These are phyloP conservation scores for Pocillopora grandis DNA, from an alignment of 92 coral and sea anemone genomes.

Conservation along the genomic window DNA sequence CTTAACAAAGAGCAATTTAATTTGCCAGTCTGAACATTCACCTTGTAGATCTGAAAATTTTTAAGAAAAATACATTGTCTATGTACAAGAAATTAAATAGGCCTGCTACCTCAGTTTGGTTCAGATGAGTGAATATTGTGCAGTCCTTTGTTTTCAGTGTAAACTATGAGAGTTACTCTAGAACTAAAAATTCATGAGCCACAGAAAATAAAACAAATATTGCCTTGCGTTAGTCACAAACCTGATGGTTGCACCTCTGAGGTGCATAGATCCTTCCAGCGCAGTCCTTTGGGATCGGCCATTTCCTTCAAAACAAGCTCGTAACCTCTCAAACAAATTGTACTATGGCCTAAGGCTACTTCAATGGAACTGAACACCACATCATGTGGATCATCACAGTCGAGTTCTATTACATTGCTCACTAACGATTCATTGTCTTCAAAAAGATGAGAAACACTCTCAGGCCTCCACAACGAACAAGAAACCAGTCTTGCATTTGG, in stretches of 20 bases:
- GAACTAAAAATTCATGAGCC: background rate
- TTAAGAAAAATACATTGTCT: background rate
- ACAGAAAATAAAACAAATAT: background rate
- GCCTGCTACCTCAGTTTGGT: no score
- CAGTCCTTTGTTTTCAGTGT: background rate
- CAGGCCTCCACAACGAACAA: background rate
- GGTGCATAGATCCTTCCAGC: background rate
- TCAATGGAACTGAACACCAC: background rate
- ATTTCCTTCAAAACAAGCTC: background rate
- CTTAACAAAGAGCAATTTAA: background rate
- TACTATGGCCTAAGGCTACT: background rate
- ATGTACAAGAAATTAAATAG: no score
- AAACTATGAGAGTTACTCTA: background rate
- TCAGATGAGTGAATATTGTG: no score
- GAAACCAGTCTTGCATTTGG: background rate
- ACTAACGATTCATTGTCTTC: background rate
- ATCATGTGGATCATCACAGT: background rate
- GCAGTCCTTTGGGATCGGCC: background rate
- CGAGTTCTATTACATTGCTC: background rate
- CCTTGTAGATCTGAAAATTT: background rate
- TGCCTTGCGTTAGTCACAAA: background rate
- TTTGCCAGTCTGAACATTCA: background rate
- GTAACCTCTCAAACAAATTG: background rate
- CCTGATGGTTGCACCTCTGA: background rate
- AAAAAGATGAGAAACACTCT: background rate